Percentiles rank a stretch among this genome's conserved stretches.
phyloP scores from a whole-genome alignment of 2,888 invertebrate species.

The Melipona beecheii region DNA sequence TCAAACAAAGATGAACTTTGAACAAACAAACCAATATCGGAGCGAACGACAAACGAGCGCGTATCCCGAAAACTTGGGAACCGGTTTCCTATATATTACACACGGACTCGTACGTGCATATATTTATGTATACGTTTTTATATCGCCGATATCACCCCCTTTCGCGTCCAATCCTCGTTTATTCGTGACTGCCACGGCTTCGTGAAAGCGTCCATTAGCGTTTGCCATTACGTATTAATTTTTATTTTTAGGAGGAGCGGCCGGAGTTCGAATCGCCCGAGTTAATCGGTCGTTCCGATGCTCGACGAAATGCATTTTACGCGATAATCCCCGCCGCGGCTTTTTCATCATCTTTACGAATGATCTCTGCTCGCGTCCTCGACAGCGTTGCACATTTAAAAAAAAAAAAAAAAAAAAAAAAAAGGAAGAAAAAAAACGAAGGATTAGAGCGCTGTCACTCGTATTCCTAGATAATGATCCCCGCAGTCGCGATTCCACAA shows the following conservation, averaged over 20 bases:
- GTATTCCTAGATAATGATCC: conserved; percentile 27
- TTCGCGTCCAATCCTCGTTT: neutral
- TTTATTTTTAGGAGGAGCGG: neutral
- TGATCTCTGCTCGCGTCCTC: neutral
- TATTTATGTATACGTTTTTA: neutral
- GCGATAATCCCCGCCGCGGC: neutral
- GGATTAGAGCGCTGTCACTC: neutral
- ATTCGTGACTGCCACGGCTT: neutral
- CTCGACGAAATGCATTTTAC: neutral
- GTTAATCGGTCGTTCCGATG: conserved; percentile 14
- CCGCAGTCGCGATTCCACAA: neutral
- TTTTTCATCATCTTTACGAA: neutral
- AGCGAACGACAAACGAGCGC: neutral
- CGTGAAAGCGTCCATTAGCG: conserved; percentile 1
- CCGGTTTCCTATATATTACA: neutral
- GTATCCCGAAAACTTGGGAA: neutral
- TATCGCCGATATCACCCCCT: neutral
- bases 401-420: too few relatives aligned
- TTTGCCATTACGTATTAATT: conserved; percentile 11
- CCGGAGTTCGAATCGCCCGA: neutral
- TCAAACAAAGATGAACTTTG: neutral
- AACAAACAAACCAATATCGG: neutral
- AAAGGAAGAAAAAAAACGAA: neutral
- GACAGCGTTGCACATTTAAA: neutral
- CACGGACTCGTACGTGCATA: neutral